Evolutionary conservation across 2,113 vertebrate genomes (phyloP), one percentile per base, ranked within the genome.

Genomic region (Oceanodroma tethys): DNA sequence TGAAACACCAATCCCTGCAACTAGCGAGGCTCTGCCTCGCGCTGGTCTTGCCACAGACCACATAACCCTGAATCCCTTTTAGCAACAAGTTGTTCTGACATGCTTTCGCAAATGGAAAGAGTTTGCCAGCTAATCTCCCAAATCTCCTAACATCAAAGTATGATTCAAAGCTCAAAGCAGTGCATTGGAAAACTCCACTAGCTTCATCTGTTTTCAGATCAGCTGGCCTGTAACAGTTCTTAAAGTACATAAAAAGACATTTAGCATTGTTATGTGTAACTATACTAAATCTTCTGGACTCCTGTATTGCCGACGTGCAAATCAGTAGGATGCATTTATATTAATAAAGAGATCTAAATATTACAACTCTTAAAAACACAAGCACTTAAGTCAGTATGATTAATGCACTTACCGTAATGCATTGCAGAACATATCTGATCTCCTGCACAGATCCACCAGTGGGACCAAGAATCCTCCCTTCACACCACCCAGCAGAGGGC

Each of bases 301-400:
- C 47, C 42, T 34, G 27, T 43, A 25, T 4, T 34, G 60, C 68
- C 0, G 0, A 15, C 1, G 1, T 47, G 38, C 13, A 67, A 47
- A 72, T 25, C 23, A 65, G 29, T 7, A 42, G 8, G 60, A 55
- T 34, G 30, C 9, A 40, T 19, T 27, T n/a, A 11, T 25, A 42
- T 42, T 42, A 74, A 84, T 45, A 36, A 71, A 63, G 36, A 52
- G 15, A 76, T 42, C 15, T 32, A 81, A 79, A 50, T 16, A 59
- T 5, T 16, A 36, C 20, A 63, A 40, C 21, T 74, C 60, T 63
- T 38, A 72, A 48, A 55, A 70, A 36, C 22, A 43, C 0, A 6
- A 73, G 45, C 9, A 29, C 23, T 66, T 12, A 11, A 63, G 26
- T 53, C 38, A 52, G 9, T 6, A 38, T 15, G 32, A 76, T 68